A percentile compares a stretch with the other conserved stretches of the same genome.
Evolutionary conservation across 1,140 invertebrate genomes (phyloP).

Genomic region (Wiebesia pumilae): DNA sequence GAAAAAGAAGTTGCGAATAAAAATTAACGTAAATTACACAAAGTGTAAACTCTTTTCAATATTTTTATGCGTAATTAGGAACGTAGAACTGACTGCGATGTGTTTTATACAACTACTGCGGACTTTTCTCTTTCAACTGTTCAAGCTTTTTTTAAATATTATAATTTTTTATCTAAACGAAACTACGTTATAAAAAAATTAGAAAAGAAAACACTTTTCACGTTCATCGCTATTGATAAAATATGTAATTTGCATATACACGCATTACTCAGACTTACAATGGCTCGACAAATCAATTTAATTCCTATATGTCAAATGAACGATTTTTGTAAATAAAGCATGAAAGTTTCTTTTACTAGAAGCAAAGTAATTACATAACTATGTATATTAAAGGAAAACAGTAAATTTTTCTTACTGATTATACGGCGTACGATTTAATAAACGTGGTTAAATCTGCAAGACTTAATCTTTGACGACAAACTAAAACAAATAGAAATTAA

Average conservation of each 20-base stretch:
- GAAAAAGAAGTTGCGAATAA: not conserved
- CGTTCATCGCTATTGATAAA: not conserved
- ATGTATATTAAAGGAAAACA: constrained; percentile 39
- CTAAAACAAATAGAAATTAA: constrained; percentile 27
- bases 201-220: constrained; percentile 20
- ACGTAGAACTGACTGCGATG: too few relatives aligned
- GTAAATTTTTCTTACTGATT: constrained; percentile 48
- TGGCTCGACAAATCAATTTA: constrained; percentile 51
- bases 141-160: not conserved
- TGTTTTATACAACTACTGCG: not conserved
- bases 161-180: not conserved
- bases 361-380: constrained; percentile 47
- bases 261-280: constrained; percentile 14
- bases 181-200: not conserved
- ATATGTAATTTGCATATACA: constrained; percentile 35
- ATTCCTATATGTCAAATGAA: constrained; percentile 48
- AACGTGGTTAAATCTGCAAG: constrained; percentile 41
- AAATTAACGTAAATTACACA: not conserved
- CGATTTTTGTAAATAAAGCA: constrained; percentile 52
- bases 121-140: not conserved
- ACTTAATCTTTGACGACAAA: constrained; percentile 37
- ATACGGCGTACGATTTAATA: constrained; percentile 21
- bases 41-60: not conserved
- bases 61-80: not conserved
- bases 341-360: constrained; percentile 53